Evolutionary conservation across 1,140 invertebrate species (phyloP), one percentile per base, ranked within the genome.

Genomic region (Mya arenaria): DNA sequence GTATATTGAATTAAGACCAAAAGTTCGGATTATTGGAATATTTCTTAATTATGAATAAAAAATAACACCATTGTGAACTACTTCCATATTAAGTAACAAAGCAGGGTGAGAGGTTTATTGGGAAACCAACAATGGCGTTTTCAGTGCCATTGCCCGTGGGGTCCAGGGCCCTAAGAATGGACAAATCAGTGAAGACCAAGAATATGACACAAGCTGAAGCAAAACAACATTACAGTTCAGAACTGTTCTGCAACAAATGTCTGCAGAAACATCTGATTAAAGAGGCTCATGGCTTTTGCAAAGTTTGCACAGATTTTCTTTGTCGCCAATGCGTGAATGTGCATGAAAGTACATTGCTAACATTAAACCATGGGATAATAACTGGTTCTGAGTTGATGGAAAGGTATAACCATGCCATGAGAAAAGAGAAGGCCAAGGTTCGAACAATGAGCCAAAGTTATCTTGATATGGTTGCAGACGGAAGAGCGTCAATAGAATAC

Each of bases 281-380:
- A 19, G 77, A 60, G 10, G 77, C 77, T 30, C 62, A 69, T 62
- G 77, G 77, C 0, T 80, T 80, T 39, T 80, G 77, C 58, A 80
- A 80, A 62, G 65, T 80, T n/a, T 80, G 77, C 25, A 71, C 15
- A n/a, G 77, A 80, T 28, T 80, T 80, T 56, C 66, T 80, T 17
- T 80, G 77, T 30, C n/a, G 6, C 2, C 52, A 62, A 25, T 80
- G 77, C 62, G 77, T 80, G 10, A 32, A 60, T 25, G 56, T 60
- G 48, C 77, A 80, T 71, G 77, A 80, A 32, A 71, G 77, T 36
- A 71, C 77, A 39, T 56, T 80, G 10, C 36, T 80, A 6, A 80
- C 77, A 10, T 62, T 80, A 58, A 80, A 80, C 28, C 77, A 80
- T 80, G 77, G 77, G 23, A 32, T 80, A 13, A 71, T 80, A 19